Percentiles rank a stretch among this genome's conserved stretches.
phyloP scores from a whole-genome alignment of 2,113 vertebrate species.

The Macrotus californicus region DNA sequence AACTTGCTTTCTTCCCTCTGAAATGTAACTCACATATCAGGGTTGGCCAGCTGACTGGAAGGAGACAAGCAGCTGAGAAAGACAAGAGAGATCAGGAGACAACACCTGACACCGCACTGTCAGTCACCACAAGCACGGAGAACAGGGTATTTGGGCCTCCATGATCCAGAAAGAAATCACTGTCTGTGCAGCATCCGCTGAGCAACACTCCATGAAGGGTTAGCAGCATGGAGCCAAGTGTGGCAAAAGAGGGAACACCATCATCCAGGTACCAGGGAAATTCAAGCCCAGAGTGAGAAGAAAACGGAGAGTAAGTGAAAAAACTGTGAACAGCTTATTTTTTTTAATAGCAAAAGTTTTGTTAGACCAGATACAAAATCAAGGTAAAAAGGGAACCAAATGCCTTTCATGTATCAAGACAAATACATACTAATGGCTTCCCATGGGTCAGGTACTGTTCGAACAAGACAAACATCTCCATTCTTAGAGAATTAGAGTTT shows the following conservation, averaged over 20 bases:
- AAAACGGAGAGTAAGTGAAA: not conserved
- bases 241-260: not conserved
- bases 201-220: not conserved
- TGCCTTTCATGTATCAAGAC: not conserved
- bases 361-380: not conserved
- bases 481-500: not conserved
- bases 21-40: not conserved
- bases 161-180: not conserved
- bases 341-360: not conserved
- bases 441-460: not conserved
- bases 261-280: not conserved
- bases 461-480: not conserved
- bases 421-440: not conserved
- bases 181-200: not conserved
- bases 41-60: not conserved
- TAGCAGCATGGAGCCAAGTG: not conserved
- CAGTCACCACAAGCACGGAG: not conserved
- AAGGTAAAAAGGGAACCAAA: not conserved
- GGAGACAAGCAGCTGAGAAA: not conserved
- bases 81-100: not conserved
- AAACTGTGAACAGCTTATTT: not conserved
- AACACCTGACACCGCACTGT: not conserved
- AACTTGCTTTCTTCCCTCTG: not conserved
- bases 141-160: not conserved
- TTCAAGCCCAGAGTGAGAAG: not conserved